A percentile compares a stretch with the other conserved stretches of the same genome.
phyloP scores from a whole-genome alignment of 2,113 vertebrate genomes.

The Octodon degus region DNA sequence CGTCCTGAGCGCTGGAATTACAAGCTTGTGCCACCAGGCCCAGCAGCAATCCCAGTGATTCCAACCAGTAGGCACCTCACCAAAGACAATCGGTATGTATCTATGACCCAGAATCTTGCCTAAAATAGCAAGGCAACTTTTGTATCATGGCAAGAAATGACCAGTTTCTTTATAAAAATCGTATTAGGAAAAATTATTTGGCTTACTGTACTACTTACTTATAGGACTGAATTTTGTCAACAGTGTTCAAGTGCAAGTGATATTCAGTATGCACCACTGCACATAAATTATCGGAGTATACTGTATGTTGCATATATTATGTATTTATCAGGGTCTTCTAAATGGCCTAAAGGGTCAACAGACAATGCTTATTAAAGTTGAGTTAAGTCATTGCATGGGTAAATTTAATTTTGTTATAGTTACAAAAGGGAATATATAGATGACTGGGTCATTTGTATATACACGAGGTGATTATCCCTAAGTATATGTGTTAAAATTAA shows the following conservation, averaged over 20 bases:
- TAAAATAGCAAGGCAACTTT: neutral
- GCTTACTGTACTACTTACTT: neutral
- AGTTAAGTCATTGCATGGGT: constrained; percentile 59
- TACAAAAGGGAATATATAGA: constrained; percentile 10
- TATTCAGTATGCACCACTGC: constrained; percentile 25
- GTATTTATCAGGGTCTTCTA: constrained; percentile 23
- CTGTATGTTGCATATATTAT: neutral
- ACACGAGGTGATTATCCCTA: constrained; percentile 37
- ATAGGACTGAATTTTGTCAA: neutral
- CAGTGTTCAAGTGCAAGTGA: constrained; percentile 22
- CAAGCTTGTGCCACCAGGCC: too few species aligned
- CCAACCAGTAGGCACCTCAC: constrained; percentile 3
- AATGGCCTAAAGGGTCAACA: neutral
- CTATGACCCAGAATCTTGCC: constrained; percentile 29
- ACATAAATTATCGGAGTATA: constrained; percentile 21
- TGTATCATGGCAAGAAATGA: constrained; percentile 16
- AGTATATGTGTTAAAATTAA: constrained; percentile 64
- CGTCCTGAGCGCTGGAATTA: too few species aligned
- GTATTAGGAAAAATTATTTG: constrained; percentile 46
- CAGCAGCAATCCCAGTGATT: neutral
- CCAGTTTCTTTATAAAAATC: neutral
- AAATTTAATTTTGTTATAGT: constrained; percentile 66
- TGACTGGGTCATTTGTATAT: constrained; percentile 40
- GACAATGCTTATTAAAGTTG: constrained; percentile 34
- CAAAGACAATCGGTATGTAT: constrained; percentile 8